Conservation (phyloP, 2,797 vertebrate species). For the Melanogrammus aeglefinus region DNA sequence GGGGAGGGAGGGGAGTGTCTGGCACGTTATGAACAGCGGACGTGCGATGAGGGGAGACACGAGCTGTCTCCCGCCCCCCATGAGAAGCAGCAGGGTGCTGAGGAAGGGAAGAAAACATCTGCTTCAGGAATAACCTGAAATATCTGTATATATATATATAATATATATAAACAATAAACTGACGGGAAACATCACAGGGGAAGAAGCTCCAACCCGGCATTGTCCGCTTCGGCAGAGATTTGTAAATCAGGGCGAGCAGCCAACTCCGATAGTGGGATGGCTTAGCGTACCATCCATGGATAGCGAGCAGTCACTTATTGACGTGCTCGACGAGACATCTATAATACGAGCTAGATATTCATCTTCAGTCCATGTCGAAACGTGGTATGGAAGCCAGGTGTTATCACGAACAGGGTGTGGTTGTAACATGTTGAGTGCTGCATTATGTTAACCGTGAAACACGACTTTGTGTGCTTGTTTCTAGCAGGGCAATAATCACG, state of each 20-base stretch:
- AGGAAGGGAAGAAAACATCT: conserved; percentile 1
- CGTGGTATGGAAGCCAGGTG: background rate
- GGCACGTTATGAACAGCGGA: too few relatives aligned
- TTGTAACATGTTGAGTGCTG: background rate
- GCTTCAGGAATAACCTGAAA: background rate
- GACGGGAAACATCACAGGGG: background rate
- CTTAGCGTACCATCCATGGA: too few relatives aligned
- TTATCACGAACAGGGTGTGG: background rate
- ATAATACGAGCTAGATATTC: too few relatives aligned
- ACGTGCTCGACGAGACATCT: too few relatives aligned
- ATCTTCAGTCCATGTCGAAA: too few relatives aligned
- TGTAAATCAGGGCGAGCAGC: background rate
- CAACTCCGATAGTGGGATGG: too few relatives aligned
- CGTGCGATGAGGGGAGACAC: too few relatives aligned
- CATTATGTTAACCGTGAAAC: background rate
- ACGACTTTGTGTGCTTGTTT: background rate
- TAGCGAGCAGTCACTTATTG: too few relatives aligned
- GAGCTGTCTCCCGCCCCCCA: background rate
- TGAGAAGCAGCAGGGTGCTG: background rate
- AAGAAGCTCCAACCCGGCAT: background rate
- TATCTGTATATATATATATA: conserved; percentile 1
- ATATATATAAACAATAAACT: background rate
- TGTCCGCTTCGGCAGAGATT: background rate
- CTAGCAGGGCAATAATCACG: too few relatives aligned
- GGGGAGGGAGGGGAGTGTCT: too few relatives aligned